Evolutionary conservation across 2,113 vertebrate genomes (phyloP), one percentile per base, ranked within the genome.

Genomic region (Corythaeola cristata): DNA sequence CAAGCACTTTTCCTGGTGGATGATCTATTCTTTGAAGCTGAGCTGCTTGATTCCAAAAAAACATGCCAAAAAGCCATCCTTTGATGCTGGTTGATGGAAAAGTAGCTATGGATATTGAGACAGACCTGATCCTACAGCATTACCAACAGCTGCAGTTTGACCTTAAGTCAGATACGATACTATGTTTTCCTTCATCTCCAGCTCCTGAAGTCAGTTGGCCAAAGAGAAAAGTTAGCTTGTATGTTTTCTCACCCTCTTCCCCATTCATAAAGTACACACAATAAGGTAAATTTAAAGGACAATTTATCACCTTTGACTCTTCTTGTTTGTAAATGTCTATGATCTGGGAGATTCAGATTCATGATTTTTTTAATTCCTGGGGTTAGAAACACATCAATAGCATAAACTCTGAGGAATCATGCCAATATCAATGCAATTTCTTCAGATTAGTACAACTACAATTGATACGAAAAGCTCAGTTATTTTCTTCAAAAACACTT

Each of bases 1-100:
- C 47, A 86, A 95, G 90, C 85, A 84, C 52, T 90, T 96, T 83
- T 93, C 66, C 47, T 88, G 27, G 26, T 71, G 60, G 50, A 72
- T 63, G 47, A 93, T 88, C 49, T 56, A 60, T 63, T 82, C 26
- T 32, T 66, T 68, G 76, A 74, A 92, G 76, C 24, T n/a, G 9
- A 84, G 37, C n/a, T 62, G 79, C 60, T 94, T 84, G 68, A 44
- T 71, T 93, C 68, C 72, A 94, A 60, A 18, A 56, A 37, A 64
- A 71, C 44, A 45, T 58, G 44, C 44, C 80, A 92, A 84, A 88
- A 94, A 72, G 28, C 56, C 44, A 72, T 56, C 49, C 33, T 83
- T 84, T 56, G 50, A 67, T 49, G 64, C 52, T 81, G 49, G 68
- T 52, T 50, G 32, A 21, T 35, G 37, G 80, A 81, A 90, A 74